Conservation (phyloP, 2,888 invertebrate genomes). For the Dicranocentrus wangi region DNA sequence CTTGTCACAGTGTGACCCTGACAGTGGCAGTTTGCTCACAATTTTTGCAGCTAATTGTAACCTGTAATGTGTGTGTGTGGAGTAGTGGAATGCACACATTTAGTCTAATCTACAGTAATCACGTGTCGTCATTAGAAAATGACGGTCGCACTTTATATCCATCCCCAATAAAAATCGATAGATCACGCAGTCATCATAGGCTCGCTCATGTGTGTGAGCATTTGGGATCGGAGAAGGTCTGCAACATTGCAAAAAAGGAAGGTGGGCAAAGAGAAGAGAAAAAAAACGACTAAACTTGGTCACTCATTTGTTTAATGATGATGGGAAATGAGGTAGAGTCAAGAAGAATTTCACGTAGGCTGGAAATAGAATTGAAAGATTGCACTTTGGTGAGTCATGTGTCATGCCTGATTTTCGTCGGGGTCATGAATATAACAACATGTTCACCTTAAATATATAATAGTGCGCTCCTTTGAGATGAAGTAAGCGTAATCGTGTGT, state of each 20-base stretch:
- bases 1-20: constrained; percentile 28
- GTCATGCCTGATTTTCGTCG: no score
- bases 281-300: constrained; percentile 31
- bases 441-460: no score
- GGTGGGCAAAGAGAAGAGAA: constrained; percentile 17
- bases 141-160: no score
- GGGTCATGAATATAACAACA: no score
- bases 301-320: constrained; percentile 47
- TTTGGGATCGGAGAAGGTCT: constrained; percentile 41
- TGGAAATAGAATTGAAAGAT: constrained; percentile 7
- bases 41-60: constrained; percentile 4
- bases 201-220: no score
- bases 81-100: background rate
- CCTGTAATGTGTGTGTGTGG: background rate
- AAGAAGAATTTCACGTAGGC: background rate
- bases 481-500: no score
- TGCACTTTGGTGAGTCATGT: background rate
- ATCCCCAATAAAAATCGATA: no score
- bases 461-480: no score
- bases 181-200: background rate
- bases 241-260: constrained; percentile 47
- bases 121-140: no score
- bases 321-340: background rate
- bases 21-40: constrained; percentile 20
- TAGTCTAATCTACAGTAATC: background rate